These are phyloP conservation scores for Cotesia typhae DNA, from an alignment of 1,140 invertebrate species.

Conservation along the genomic window DNA sequence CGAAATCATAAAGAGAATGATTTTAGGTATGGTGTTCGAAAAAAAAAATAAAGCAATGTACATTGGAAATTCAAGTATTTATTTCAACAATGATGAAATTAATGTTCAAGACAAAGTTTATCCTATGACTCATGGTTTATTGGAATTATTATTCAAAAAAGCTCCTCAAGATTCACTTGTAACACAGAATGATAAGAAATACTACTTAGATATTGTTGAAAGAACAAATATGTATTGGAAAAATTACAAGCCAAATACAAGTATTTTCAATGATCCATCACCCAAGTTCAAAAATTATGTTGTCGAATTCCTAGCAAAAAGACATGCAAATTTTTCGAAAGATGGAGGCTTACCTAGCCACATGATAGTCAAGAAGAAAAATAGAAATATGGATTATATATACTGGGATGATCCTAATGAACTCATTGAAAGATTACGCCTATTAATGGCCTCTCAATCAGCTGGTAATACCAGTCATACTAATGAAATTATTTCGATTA, in stretches of 20 bases:
- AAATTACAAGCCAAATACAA: neutral
- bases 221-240: slow-evolving; percentile 22
- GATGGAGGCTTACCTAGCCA: neutral
- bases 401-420: slow-evolving; percentile 22
- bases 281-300: neutral
- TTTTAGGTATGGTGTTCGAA: too few species aligned
- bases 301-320: neutral
- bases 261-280: neutral
- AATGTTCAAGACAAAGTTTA: too few species aligned
- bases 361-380: neutral
- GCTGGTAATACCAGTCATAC: slow-evolving; percentile 13
- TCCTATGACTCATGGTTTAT: neutral
- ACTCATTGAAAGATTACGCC: neutral
- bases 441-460: slow-evolving; percentile 13
- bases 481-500: slow-evolving; percentile 24
- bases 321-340: neutral
- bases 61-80: slow-evolving; percentile 16
- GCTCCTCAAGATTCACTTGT: neutral
- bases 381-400: slow-evolving; percentile 8
- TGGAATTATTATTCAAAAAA: slow-evolving; percentile 24
- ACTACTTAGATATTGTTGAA: slow-evolving; percentile 17
- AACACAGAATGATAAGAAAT: slow-evolving; percentile 6
- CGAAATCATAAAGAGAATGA: too few species aligned
- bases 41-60: too few species aligned
- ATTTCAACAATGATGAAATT: neutral